phyloP scores from a whole-genome alignment of 2,797 vertebrate species.

The Remorina albescens region DNA sequence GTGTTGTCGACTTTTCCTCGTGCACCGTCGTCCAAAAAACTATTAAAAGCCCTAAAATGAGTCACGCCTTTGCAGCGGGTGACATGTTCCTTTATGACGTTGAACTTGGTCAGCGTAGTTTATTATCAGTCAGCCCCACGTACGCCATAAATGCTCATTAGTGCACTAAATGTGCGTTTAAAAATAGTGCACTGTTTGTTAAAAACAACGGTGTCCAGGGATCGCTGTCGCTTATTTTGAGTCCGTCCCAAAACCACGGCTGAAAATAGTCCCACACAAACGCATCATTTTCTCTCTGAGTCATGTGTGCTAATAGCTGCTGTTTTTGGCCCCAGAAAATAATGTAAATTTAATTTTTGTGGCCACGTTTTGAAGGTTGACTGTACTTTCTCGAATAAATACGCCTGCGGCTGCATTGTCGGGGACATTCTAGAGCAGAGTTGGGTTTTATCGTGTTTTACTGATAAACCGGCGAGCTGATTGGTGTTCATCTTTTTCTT shows the following conservation, averaged over 20 bases:
- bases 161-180: not conserved
- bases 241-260: not conserved
- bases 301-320: not conserved
- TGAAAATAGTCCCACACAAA: not conserved
- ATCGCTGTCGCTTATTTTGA: constrained; percentile 1
- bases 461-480: too few relatives aligned
- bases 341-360: not conserved
- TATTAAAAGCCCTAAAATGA: constrained; percentile 6
- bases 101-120: not conserved
- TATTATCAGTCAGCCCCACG: constrained; percentile 9
- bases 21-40: not conserved
- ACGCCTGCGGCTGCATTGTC: not conserved
- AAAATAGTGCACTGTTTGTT: not conserved
- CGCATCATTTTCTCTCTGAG: not conserved
- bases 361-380: not conserved
- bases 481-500: not conserved
- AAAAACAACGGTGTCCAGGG: not conserved
- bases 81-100: not conserved
- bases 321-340: not conserved
- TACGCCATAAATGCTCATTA: not conserved
- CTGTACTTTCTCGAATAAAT: not conserved
- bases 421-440: not conserved
- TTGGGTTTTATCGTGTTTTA: not conserved
- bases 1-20: not conserved
- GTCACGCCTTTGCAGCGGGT: not conserved